Conservation (phyloP, 2,113 vertebrate species). For the Myrmecophaga tridactyla region DNA sequence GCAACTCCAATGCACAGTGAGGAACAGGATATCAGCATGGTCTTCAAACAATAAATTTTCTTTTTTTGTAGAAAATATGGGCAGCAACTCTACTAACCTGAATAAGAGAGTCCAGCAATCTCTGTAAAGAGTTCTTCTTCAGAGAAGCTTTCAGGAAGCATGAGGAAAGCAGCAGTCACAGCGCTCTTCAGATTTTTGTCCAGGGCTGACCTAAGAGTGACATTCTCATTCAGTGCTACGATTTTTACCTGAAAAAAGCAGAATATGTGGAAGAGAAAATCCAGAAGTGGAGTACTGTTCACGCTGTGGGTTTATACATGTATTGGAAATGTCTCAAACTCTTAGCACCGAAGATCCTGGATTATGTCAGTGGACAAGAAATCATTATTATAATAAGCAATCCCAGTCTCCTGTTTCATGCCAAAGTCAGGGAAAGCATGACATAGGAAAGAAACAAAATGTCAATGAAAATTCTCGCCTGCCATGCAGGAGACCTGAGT, state of each 20-base stretch:
- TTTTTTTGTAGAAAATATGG: background rate
- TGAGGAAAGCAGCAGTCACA: constrained; percentile 92
- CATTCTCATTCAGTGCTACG: constrained; percentile 89
- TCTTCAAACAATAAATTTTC: background rate
- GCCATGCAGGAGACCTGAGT: too few species aligned
- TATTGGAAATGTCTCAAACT: background rate
- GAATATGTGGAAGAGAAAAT: background rate
- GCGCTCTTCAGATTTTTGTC: constrained; percentile 93
- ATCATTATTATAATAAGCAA: background rate
- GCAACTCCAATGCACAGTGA: too few species aligned
- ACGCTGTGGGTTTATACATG: rapidly evolving
- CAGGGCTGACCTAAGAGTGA: constrained; percentile 87
- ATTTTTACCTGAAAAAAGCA: constrained; percentile 90
- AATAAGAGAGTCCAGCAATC: constrained; percentile 95
- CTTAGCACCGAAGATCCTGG: background rate
- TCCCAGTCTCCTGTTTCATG: background rate
- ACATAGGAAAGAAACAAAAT: background rate
- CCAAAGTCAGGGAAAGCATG: background rate
- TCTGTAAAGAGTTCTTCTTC: constrained; percentile 94
- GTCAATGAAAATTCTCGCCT: background rate
- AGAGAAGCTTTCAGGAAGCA: constrained; percentile 95
- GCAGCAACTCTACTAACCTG: constrained; percentile 80
- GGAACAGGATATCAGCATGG: background rate
- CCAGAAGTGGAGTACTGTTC: background rate
- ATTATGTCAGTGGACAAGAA: background rate